Conservation (phyloP, 2,888 invertebrate genomes). For the Drosophila longiperda region DNA sequence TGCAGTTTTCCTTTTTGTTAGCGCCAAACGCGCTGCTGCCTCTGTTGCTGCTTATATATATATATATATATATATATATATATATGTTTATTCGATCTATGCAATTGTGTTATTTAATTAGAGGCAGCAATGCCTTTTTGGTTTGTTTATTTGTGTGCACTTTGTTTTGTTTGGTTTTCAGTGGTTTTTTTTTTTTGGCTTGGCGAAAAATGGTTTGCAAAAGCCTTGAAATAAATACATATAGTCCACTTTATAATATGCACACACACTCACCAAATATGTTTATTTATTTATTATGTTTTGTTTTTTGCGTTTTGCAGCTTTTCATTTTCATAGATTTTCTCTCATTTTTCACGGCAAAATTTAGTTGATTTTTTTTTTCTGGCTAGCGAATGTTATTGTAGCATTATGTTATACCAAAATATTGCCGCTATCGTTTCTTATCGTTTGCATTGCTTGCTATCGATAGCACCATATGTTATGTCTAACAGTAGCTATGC, state of each 20-base stretch:
- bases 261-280: background rate
- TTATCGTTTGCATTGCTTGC: background rate
- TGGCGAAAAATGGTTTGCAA: background rate
- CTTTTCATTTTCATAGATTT: constrained; percentile 40
- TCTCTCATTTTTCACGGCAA: constrained; percentile 49
- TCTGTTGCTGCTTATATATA: constrained; percentile 6
- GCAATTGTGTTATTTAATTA: constrained; percentile 16
- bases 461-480: constrained; percentile 19
- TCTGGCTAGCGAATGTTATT: constrained; percentile 39
- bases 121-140: constrained; percentile 2
- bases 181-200: constrained; percentile 5
- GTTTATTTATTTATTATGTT: constrained; percentile 36
- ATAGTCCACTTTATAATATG: background rate
- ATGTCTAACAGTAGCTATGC: background rate
- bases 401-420: constrained; percentile 47
- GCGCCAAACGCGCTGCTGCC: constrained; percentile 38
- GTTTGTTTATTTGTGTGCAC: constrained; percentile 35
- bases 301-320: constrained; percentile 49
- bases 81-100: background rate
- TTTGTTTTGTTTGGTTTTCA: constrained; percentile 48
- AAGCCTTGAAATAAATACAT: background rate
- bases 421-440: constrained; percentile 32
- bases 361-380: constrained; percentile 36
- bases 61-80: background rate
- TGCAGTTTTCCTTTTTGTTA: constrained; percentile 27